These are phyloP conservation scores for Ecliptopera silaceata DNA, from an alignment of 2,888 invertebrate genomes.

Conservation along the genomic window DNA sequence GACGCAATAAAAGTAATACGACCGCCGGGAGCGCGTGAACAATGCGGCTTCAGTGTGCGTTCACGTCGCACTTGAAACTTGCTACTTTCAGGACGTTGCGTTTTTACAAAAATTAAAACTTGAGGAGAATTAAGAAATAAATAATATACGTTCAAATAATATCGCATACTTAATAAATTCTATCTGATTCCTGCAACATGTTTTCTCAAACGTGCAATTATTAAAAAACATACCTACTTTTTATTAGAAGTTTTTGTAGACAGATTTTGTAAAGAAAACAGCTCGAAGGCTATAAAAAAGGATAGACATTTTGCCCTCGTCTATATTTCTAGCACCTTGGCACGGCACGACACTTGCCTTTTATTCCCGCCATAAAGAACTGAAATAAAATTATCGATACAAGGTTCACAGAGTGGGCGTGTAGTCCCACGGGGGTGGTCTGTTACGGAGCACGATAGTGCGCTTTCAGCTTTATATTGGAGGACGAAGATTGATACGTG, in stretches of 20 bases:
- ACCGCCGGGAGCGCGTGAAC: slow-evolving; percentile 7
- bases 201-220: too few relatives aligned
- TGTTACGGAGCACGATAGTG: background rate
- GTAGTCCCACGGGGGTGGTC: slow-evolving; percentile 6
- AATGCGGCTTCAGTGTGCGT: slow-evolving; percentile 10
- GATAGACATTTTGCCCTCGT: slow-evolving; percentile 3
- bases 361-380: slow-evolving; percentile 20
- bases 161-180: too few relatives aligned
- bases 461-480: background rate
- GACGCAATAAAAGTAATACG: slow-evolving; percentile 12
- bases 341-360: slow-evolving; percentile 6
- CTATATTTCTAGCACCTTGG: slow-evolving; percentile 12
- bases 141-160: too few relatives aligned
- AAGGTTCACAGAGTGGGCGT: slow-evolving; percentile 4
- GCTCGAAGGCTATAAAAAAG: slow-evolving; percentile 2
- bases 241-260: too few relatives aligned
- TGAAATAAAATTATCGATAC: slow-evolving; percentile 18
- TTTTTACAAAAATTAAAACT: background rate
- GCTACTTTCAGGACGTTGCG: background rate
- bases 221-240: too few relatives aligned
- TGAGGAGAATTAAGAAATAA: too few relatives aligned
- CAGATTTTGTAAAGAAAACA: background rate
- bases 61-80: background rate
- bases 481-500: background rate
- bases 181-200: too few relatives aligned